Conservation (phyloP, 1,140 invertebrate species). For the Cherax quadricarinatus region DNA sequence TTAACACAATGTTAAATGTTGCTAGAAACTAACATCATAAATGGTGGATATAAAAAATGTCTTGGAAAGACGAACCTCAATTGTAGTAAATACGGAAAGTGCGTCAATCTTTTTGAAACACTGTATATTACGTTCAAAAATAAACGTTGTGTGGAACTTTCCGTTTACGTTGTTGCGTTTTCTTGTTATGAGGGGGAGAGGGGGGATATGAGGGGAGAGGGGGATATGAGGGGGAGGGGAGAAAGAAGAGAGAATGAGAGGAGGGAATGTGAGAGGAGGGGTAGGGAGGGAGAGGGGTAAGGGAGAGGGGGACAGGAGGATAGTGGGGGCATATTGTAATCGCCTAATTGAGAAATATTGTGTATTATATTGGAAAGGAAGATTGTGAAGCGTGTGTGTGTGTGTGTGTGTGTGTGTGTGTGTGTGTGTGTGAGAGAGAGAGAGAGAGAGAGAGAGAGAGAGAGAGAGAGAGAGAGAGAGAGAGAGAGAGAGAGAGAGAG, state of each 20-base stretch:
- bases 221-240: background rate
- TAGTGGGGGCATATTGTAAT: background rate
- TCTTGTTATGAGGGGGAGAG: background rate
- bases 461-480: no score
- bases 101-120: no score
- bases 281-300: background rate
- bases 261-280: background rate
- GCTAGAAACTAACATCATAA: no score
- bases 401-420: background rate
- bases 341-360: background rate
- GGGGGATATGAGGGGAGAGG: background rate
- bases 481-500: no score
- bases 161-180: no score
- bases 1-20: no score
- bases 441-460: background rate
- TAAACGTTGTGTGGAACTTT: no score
- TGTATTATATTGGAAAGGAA: no score
- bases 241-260: background rate
- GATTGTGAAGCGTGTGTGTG: background rate
- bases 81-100: no score
- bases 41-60: no score
- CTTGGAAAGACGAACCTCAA: no score
- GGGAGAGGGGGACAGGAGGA: background rate
- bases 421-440: background rate
- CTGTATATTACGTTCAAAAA: no score